Evolutionary conservation across 1,140 invertebrate genomes (phyloP).

Genomic region (Calephelis virginiensis): DNA sequence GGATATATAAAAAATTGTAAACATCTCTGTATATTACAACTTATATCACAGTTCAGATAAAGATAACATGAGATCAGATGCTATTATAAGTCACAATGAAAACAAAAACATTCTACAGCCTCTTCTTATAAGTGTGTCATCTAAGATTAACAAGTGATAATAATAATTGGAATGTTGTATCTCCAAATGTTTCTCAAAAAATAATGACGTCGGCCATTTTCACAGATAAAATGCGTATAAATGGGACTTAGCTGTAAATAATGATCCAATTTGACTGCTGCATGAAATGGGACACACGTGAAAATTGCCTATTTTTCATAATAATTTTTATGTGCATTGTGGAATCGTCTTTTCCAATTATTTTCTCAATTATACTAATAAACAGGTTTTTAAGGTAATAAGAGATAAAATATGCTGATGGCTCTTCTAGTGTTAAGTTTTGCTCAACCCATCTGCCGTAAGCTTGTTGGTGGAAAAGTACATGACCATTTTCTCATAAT

Average conservation of each 20-base stretch:
- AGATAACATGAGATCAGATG: too few relatives aligned
- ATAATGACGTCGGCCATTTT: slow-evolving; percentile 36
- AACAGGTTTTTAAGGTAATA: too few relatives aligned
- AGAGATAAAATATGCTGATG: too few relatives aligned
- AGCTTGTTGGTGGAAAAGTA: too few relatives aligned
- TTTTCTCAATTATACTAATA: slow-evolving; percentile 1
- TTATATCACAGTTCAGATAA: too few relatives aligned
- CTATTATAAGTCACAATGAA: too few relatives aligned
- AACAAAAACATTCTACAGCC: too few relatives aligned
- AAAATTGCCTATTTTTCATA: slow-evolving; percentile 76
- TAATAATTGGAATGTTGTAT: slow-evolving; percentile 10
- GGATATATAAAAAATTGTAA: too few relatives aligned
- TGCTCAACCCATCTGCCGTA: too few relatives aligned
- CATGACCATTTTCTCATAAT: too few relatives aligned
- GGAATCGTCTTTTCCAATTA: slow-evolving; percentile 21
- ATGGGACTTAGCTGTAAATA: slow-evolving; percentile 57
- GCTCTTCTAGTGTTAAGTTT: too few relatives aligned
- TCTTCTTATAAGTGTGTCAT: slow-evolving; percentile 3
- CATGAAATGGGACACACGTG: slow-evolving; percentile 65
- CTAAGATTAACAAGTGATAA: neutral
- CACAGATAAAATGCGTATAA: slow-evolving; percentile 54
- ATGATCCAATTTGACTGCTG: slow-evolving; percentile 68
- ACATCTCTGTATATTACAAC: too few relatives aligned
- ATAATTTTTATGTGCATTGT: slow-evolving; percentile 53
- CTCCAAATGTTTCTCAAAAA: slow-evolving; percentile 3